Percentiles rank a stretch among this genome's conserved stretches.
These are phyloP conservation scores for Carcina quercana DNA, from an alignment of 2,888 invertebrate genomes.

Conservation along the genomic window DNA sequence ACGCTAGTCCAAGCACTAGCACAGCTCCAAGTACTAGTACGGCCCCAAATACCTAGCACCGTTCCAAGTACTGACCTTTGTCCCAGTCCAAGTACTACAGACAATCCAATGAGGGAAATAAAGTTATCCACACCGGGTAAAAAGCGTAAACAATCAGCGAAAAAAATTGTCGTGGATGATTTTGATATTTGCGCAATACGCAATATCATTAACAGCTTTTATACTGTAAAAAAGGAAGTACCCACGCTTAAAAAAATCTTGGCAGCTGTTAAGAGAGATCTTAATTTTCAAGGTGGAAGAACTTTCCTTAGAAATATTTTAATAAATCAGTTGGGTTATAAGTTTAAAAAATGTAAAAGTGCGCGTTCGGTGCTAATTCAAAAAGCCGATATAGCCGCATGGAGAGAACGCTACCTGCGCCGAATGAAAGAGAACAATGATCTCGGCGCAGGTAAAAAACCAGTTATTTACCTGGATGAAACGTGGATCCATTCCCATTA, in stretches of 20 bases:
- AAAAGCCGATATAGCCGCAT: slow-evolving; percentile 22
- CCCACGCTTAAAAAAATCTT: slow-evolving; percentile 19
- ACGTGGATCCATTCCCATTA: slow-evolving; percentile 12
- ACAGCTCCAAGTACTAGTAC: slow-evolving; percentile 1
- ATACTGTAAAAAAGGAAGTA: slow-evolving; percentile 16
- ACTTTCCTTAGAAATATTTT: slow-evolving; percentile 12
- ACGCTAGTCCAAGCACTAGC: slow-evolving; percentile 1
- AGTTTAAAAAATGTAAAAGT: slow-evolving; percentile 10
- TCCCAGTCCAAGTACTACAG: slow-evolving; percentile 1
- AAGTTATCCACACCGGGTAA: slow-evolving; percentile 18
- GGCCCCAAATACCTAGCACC: too few species aligned
- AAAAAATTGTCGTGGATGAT: slow-evolving; percentile 12
- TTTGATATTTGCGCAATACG: slow-evolving; percentile 15
- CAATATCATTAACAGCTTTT: slow-evolving; percentile 16
- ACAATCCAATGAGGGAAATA: slow-evolving; percentile 1
- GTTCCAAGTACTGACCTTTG: slow-evolving; percentile 1
- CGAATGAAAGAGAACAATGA: slow-evolving; percentile 19
- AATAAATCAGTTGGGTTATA: slow-evolving; percentile 15
- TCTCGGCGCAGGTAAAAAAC: slow-evolving; percentile 20
- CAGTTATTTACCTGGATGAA: slow-evolving; percentile 16
- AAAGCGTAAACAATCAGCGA: slow-evolving; percentile 14
- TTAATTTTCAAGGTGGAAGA: slow-evolving; percentile 16
- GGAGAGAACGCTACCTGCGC: slow-evolving; percentile 22
- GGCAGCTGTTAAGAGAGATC: slow-evolving; percentile 13
- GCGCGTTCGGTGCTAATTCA: slow-evolving; percentile 14